Conservation (phyloP, 2,888 invertebrate species). For the Pomacea canaliculata region DNA sequence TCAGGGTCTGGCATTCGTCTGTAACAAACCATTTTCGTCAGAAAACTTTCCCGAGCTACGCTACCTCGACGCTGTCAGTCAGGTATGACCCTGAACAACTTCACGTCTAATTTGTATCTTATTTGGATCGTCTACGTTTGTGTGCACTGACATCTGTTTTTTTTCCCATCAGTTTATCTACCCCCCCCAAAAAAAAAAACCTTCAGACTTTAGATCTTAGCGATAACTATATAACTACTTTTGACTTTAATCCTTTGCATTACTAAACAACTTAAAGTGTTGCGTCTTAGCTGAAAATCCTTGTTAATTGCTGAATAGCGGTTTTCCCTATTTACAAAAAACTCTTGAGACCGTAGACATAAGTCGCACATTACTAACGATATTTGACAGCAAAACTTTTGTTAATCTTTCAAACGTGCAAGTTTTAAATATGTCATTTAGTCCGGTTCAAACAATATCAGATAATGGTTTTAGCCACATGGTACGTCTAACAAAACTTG, state of each 20-base stretch:
- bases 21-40: neutral
- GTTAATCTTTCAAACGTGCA: no score
- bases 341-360: no score
- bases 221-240: constrained; percentile 10
- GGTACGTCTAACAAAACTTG: constrained; percentile 5
- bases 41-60: neutral
- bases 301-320: neutral
- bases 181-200: no score
- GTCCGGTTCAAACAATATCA: neutral
- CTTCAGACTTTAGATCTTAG: constrained; percentile 23
- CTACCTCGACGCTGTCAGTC: constrained; percentile 15
- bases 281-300: constrained; percentile 13
- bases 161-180: constrained; percentile 2
- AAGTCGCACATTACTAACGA: no score
- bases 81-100: neutral
- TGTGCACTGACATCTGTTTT: constrained; percentile 11
- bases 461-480: constrained; percentile 18
- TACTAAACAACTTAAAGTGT: constrained; percentile 10
- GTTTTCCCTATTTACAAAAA: no score
- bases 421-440: no score
- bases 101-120: neutral
- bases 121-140: neutral
- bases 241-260: constrained; percentile 7
- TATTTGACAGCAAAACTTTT: no score
- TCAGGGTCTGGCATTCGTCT: constrained; percentile 23